A percentile compares a stretch with the other conserved stretches of the same genome.
Evolutionary conservation across 2,797 vertebrate species (phyloP).

Genomic region (Intellagama lesueurii): DNA sequence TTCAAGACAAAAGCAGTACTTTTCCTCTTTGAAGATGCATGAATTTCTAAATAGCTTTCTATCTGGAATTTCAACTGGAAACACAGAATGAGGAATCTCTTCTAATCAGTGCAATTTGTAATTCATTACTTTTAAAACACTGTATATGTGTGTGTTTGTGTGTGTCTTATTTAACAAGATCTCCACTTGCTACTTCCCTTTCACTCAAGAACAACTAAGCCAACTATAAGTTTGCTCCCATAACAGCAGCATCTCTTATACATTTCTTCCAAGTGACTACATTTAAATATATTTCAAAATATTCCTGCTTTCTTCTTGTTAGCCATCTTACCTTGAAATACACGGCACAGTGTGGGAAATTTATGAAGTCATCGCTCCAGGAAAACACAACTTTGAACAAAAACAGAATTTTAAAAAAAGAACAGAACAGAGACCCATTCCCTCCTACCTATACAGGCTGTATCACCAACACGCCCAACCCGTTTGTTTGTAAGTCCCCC

Average conservation of each 20-base stretch:
- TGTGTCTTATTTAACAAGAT: neutral
- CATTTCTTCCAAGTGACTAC: conserved; percentile 59
- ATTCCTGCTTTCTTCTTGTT: conserved; percentile 40
- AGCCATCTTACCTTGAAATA: conserved; percentile 25
- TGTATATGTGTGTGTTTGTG: too few species aligned
- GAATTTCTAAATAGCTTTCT: neutral
- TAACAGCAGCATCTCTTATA: conserved; percentile 26
- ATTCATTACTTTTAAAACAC: neutral
- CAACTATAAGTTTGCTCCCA: neutral
- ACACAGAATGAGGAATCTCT: neutral
- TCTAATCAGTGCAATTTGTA: neutral
- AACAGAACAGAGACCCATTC: neutral
- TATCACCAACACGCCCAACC: conserved; percentile 89
- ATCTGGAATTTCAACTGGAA: conserved; percentile 1
- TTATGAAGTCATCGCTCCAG: neutral
- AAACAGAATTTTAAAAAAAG: neutral
- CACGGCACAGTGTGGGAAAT: neutral
- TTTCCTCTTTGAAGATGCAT: conserved; percentile 28
- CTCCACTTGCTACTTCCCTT: neutral
- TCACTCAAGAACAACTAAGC: neutral
- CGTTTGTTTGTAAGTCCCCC: conserved; percentile 88
- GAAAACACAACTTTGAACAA: neutral
- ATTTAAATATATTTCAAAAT: conserved; percentile 49
- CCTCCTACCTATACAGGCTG: conserved; percentile 86
- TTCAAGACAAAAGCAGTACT: conserved; percentile 47